Conservation (phyloP, 2,888 invertebrate genomes). For the Bellardia pandia region DNA sequence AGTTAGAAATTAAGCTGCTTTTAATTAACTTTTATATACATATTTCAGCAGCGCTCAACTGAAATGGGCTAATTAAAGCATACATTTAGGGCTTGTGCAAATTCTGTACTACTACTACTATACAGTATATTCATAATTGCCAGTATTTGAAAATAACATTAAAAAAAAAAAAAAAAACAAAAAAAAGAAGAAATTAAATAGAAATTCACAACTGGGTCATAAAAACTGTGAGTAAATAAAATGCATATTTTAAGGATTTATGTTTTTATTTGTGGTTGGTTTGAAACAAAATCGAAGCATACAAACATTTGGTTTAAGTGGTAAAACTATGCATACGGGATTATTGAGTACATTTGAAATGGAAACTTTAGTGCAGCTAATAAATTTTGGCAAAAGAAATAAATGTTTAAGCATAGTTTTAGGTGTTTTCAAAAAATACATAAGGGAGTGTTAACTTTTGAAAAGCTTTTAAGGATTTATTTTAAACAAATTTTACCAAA, state of each 20-base stretch:
- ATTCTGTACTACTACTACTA: not conserved
- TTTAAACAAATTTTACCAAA: not conserved
- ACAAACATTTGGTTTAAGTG: constrained; percentile 6
- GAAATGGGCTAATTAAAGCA: constrained; percentile 56
- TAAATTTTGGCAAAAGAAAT: not conserved
- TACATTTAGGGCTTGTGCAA: constrained; percentile 36
- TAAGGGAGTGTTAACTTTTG: constrained; percentile 18
- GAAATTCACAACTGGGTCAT: constrained; percentile 53
- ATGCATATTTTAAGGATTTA: constrained; percentile 57
- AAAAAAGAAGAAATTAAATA: not conserved
- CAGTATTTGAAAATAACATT: constrained; percentile 40
- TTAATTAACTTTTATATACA: constrained; percentile 35
- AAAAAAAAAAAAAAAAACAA: constrained; percentile 1
- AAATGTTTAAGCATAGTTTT: not conserved
- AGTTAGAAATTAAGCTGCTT: constrained; percentile 42
- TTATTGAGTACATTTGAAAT: constrained; percentile 1
- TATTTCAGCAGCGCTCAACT: constrained; percentile 23
- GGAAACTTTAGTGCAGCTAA: not conserved
- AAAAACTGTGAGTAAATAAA: constrained; percentile 17
- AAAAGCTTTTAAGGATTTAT: not conserved
- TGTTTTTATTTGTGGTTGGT: not conserved
- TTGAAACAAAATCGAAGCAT: constrained; percentile 3
- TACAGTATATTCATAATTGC: constrained; percentile 26
- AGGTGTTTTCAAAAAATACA: not conserved
- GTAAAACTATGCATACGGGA: constrained; percentile 11